phyloP scores from a whole-genome alignment of 1,140 invertebrate genomes.

The Lithobius niger region DNA sequence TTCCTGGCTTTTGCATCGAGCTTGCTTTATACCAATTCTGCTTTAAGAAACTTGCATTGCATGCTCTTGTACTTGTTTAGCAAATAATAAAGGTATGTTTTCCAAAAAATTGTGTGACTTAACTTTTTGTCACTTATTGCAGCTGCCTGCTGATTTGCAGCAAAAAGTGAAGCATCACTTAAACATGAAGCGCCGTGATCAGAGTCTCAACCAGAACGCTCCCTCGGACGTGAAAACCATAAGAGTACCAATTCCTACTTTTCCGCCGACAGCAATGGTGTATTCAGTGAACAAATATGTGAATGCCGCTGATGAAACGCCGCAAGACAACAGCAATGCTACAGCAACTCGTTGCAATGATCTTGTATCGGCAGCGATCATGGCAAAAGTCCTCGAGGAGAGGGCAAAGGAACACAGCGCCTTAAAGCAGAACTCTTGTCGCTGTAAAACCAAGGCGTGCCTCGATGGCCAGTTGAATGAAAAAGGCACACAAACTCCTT shows the following conservation, averaged over 20 bases:
- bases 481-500: conserved; percentile 16
- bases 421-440: conserved; percentile 33
- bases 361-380: conserved; percentile 77
- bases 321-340: conserved; percentile 21
- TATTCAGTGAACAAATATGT: conserved; percentile 51
- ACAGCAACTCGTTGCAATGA: conserved; percentile 38
- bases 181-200: conserved; percentile 15
- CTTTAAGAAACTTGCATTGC: too few relatives aligned
- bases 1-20: not conserved
- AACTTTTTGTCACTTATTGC: conserved; percentile 23
- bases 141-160: conserved; percentile 82
- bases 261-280: conserved; percentile 76
- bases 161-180: conserved; percentile 52
- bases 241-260: conserved; percentile 66
- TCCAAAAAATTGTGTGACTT: too few relatives aligned
- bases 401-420: conserved; percentile 49
- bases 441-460: not conserved
- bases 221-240: conserved; percentile 43
- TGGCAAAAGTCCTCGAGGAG: conserved; percentile 85
- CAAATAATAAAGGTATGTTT: too few relatives aligned
- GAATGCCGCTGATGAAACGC: conserved; percentile 10
- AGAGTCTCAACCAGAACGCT: conserved; percentile 37
- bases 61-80: too few relatives aligned
- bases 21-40: too few relatives aligned
- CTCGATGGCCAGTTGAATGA: conserved; percentile 1